Conservation (phyloP, 1,140 invertebrate genomes). For the Acromyrmex heyeri region DNA sequence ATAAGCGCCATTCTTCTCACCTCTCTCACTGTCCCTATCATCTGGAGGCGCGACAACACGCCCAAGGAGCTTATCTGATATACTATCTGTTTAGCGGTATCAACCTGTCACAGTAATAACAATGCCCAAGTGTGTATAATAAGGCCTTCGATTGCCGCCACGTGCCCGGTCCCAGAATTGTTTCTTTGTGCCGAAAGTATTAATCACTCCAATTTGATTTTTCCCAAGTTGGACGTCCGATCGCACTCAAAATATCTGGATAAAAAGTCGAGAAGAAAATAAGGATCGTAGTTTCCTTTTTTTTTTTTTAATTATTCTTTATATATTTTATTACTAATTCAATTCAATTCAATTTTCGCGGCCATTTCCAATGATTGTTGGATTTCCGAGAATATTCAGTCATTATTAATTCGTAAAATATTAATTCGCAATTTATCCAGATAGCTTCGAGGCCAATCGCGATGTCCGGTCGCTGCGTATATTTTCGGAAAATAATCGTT, state of each 20-base stretch:
- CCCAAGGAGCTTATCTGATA: constrained; percentile 74
- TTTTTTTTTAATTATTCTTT: background rate
- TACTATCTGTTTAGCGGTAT: constrained; percentile 83
- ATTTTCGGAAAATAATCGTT: background rate
- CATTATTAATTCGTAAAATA: background rate
- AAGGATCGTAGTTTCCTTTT: background rate
- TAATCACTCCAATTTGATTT: constrained; percentile 3
- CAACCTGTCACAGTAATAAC: constrained; percentile 84
- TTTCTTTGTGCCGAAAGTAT: constrained; percentile 32
- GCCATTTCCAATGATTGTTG: background rate
- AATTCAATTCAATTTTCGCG: background rate
- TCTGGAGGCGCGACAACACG: constrained; percentile 40
- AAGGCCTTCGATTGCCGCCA: constrained; percentile 84
- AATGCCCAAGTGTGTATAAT: constrained; percentile 86
- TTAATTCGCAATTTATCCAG: constrained; percentile 8
- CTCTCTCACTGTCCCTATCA: constrained; percentile 34
- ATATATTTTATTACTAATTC: background rate
- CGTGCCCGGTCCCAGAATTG: constrained; percentile 60
- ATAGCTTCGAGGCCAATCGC: background rate
- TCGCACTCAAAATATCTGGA: constrained; percentile 3
- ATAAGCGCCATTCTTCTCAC: constrained; percentile 19
- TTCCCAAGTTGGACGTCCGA: background rate
- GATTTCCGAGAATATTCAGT: background rate
- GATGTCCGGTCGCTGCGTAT: background rate
- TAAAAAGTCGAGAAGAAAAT: background rate